These are phyloP conservation scores for Oreochromis spilurus DNA, from an alignment of 2,113 vertebrate genomes.

Conservation along the genomic window DNA sequence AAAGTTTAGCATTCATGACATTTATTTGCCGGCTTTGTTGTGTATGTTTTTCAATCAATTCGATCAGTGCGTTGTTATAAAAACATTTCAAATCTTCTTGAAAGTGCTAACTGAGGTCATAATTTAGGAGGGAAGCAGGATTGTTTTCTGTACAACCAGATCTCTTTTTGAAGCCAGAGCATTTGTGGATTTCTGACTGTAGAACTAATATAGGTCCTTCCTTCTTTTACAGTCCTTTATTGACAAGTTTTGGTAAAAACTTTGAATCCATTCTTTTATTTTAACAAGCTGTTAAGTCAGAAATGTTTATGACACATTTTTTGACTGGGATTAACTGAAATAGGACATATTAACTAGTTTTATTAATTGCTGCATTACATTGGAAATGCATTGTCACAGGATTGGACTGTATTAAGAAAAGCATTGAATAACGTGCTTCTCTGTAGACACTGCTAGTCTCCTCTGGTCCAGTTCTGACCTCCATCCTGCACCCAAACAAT, in stretches of 20 bases:
- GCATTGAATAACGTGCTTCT: background rate
- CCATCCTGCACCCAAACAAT: slow-evolving; percentile 33
- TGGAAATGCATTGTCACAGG: background rate
- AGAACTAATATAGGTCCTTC: background rate
- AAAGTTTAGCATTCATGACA: background rate
- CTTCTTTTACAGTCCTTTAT: background rate
- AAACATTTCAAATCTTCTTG: background rate
- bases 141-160: background rate
- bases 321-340: background rate
- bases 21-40: background rate
- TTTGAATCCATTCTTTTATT: background rate
- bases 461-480: slow-evolving; percentile 29
- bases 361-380: background rate
- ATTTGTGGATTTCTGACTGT: background rate
- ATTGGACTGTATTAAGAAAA: background rate
- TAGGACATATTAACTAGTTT: background rate
- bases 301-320: background rate
- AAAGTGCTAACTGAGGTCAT: background rate
- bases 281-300: background rate
- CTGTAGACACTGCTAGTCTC: background rate
- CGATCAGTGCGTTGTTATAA: background rate
- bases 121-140: background rate
- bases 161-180: background rate
- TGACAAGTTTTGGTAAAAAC: background rate
- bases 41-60: background rate